phyloP scores from a whole-genome alignment of 2,113 vertebrate genomes.

The Catharus bicknelli region DNA sequence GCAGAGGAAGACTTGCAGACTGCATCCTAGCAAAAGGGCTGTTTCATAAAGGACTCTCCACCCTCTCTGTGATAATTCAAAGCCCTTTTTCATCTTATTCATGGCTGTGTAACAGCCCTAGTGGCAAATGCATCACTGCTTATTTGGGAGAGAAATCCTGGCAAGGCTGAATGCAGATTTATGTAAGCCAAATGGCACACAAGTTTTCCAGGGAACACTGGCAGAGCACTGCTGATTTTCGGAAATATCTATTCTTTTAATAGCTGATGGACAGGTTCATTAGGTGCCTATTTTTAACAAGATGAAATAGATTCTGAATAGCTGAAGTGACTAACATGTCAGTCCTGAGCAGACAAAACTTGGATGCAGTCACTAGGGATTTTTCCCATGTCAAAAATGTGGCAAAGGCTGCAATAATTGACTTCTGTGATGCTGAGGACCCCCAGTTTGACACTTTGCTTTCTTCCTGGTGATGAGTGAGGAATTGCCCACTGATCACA shows the following conservation, averaged over 20 bases:
- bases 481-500: neutral
- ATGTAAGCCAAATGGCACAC: neutral
- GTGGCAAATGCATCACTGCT: constrained; percentile 3
- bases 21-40: neutral
- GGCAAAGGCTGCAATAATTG: neutral
- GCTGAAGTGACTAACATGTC: neutral
- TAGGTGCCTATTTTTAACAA: constrained; percentile 26
- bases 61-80: neutral
- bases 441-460: neutral
- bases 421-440: neutral
- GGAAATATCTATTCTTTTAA: constrained; percentile 37
- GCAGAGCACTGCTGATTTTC: neutral
- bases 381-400: neutral
- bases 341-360: neutral
- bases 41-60: neutral
- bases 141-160: neutral
- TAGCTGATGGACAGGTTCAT: neutral
- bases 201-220: constrained; percentile 19
- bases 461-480: neutral
- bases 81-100: neutral
- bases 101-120: neutral
- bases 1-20: neutral
- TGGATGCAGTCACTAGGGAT: neutral
- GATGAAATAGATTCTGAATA: neutral
- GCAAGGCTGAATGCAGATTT: neutral